Conservation (phyloP, 2,113 vertebrate species). For the Sakesphorus luctuosus region DNA sequence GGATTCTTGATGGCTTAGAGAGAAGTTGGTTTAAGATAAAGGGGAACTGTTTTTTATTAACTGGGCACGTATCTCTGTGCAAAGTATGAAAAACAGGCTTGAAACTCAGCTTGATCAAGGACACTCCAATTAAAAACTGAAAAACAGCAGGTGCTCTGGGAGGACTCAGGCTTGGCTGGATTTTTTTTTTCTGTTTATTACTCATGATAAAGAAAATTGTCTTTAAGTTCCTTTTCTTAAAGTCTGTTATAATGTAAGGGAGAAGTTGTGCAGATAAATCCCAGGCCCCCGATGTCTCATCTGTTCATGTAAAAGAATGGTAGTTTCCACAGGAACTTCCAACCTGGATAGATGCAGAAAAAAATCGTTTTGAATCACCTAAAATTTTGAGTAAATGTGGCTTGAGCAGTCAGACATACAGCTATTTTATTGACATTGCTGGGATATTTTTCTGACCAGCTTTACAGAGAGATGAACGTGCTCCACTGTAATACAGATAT, state of each 20-base stretch:
- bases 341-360: not conserved
- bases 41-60: not conserved
- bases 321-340: not conserved
- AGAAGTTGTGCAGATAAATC: not conserved
- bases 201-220: not conserved
- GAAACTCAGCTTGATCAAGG: not conserved
- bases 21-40: constrained; percentile 18
- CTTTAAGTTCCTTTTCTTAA: not conserved
- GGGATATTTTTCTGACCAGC: not conserved
- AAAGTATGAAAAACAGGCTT: not conserved
- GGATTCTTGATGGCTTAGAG: not conserved
- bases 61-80: not conserved
- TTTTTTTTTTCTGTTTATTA: not conserved
- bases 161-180: not conserved
- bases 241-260: not conserved
- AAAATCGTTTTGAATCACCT: not conserved
- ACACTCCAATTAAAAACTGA: not conserved
- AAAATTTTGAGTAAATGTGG: not conserved
- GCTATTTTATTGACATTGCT: not conserved
- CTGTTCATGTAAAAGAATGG: not conserved
- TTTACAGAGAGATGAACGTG: not conserved
- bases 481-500: not conserved
- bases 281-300: not conserved
- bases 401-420: not conserved
- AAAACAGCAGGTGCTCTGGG: constrained; percentile 13